Evolutionary conservation across 1,140 invertebrate genomes (phyloP).

Genomic region (Aporrectodea caliginosa): DNA sequence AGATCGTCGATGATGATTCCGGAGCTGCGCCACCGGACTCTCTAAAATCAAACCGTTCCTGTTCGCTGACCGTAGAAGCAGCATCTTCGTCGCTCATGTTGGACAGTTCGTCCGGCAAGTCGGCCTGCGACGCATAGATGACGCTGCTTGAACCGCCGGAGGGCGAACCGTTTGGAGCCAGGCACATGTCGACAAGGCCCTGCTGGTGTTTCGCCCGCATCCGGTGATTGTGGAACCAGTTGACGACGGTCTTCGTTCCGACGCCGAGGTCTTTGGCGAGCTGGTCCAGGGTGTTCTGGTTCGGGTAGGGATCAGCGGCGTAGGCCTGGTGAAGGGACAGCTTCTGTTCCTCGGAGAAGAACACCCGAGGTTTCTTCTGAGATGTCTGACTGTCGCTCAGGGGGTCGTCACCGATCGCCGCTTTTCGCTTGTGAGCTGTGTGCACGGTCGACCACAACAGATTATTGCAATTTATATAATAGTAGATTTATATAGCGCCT

Average conservation of each 20-base stretch:
- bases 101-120: not conserved
- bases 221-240: constrained; percentile 99
- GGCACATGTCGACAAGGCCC: no score
- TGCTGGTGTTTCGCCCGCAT: constrained; percentile 81
- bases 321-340: constrained; percentile 90
- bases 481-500: not conserved
- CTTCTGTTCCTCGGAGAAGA: constrained; percentile 97
- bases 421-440: constrained; percentile 67
- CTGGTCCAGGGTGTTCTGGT: constrained; percentile 90
- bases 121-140: not conserved
- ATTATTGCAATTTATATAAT: not conserved
- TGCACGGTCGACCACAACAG: not conserved
- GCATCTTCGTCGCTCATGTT: not conserved
- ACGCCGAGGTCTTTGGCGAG: constrained; percentile 83
- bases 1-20: no score
- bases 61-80: not conserved
- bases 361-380: constrained; percentile 64
- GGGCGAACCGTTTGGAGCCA: no score
- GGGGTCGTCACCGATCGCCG: not conserved
- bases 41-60: no score
- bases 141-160: no score
- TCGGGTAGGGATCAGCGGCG: constrained; percentile 91
- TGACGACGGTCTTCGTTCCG: constrained; percentile 87
- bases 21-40: no score
- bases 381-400: constrained; percentile 13